Evolutionary conservation across 2,888 invertebrate species (phyloP), one percentile per base, ranked within the genome.

Genomic region (Morpho achilles): DNA sequence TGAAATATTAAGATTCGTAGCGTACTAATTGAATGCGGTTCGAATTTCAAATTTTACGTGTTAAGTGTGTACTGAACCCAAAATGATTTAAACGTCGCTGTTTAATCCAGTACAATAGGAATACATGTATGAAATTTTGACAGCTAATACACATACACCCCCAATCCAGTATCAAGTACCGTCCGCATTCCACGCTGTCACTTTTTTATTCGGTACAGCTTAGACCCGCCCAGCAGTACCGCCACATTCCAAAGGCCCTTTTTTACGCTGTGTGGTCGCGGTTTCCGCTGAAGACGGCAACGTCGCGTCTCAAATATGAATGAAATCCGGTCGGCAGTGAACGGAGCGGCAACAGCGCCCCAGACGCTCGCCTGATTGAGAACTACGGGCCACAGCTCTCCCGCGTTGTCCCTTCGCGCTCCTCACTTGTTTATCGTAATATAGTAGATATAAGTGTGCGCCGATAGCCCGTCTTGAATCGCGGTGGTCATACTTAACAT

Each of bases 211-310:
- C 82, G 80, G 80, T 82, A 76, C 69, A 67, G 69, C 64, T 83
- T 84, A 85, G 84, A 80, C 79, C 84, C 85, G 85, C 83, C 87
- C 85, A 81, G 80, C 86, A 83, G 86, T 87, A 86, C 85, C 78
- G 86, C 85, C 88, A 87, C 89, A 89, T 89, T 90, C 89, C 89
- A 76, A 67, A 84, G 80, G 82, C 88, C 81, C 82, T 86, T 89
- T 89, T 88, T 90, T 90, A 89, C 87, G 84, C 75, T 87, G 87
- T 87, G 88, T 87, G 87, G 87, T 87, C 89, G 89, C 86, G 86
- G 88, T 90, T 90, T 90, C 90, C 90, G 90, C 84, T 82, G 87
- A 79, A 79, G 82, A 82, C 87, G 88, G 90, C 89, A 89, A 90
- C 89, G 87, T 78, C 87, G 88, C 87, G 78, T 81, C 79, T 88